These are phyloP conservation scores for Cervus canadensis DNA, from an alignment of 2,113 vertebrate genomes.

Conservation along the genomic window DNA sequence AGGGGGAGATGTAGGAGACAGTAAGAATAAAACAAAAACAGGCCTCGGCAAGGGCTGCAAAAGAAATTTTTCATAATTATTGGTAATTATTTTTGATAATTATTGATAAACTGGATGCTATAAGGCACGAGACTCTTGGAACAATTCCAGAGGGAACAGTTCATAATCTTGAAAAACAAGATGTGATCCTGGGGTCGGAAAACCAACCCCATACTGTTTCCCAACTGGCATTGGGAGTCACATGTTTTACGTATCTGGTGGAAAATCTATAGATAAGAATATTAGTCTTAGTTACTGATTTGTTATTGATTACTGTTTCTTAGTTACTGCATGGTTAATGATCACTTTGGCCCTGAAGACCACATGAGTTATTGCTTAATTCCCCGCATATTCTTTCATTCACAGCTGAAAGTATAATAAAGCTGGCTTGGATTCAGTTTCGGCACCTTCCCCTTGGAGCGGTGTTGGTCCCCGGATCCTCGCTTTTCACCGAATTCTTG, in stretches of 20 bases:
- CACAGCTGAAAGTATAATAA: background rate
- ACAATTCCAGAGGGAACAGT: background rate
- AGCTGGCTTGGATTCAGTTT: background rate
- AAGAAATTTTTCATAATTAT: background rate
- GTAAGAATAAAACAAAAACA: background rate
- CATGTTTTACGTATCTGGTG: background rate
- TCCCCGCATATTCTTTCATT: background rate
- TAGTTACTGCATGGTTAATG: background rate
- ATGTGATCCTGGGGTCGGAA: background rate
- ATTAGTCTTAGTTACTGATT: background rate
- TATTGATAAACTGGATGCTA: background rate
- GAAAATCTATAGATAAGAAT: background rate
- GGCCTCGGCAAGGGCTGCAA: accelerated
- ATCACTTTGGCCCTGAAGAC: background rate
- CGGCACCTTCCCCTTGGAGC: accelerated
- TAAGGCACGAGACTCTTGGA: background rate
- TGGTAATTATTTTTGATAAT: background rate
- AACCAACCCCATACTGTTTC: background rate
- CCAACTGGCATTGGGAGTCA: background rate
- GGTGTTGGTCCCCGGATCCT: accelerated
- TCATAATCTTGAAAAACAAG: background rate
- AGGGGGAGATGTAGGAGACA: background rate
- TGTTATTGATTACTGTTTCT: background rate
- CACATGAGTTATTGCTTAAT: background rate
- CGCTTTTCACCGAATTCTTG: background rate